A percentile compares a stretch with the other conserved stretches of the same genome.
phyloP scores from a whole-genome alignment of 2,113 vertebrate genomes.

The Falcunculus frontatus region DNA sequence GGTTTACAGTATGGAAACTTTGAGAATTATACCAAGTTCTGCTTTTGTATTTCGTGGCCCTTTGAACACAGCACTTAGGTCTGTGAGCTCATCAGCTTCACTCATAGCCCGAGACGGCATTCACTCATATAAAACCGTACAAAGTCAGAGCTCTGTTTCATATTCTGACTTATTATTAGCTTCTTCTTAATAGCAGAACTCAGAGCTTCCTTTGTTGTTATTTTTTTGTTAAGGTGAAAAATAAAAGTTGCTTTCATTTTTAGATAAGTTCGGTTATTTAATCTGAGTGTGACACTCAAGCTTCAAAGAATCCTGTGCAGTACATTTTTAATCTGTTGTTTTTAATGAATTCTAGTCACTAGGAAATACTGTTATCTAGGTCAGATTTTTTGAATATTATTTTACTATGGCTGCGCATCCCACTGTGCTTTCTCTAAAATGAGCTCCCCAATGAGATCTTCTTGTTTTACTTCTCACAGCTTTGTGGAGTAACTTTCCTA shows the following conservation, averaged over 20 bases:
- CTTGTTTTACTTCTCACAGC: neutral
- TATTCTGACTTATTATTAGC: neutral
- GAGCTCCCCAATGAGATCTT: slow-evolving; percentile 11
- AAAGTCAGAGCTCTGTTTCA: neutral
- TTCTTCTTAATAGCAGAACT: neutral
- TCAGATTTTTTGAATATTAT: slow-evolving; percentile 36
- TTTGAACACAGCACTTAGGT: neutral
- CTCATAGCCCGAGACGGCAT: neutral
- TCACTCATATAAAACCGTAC: neutral
- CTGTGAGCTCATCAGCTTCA: neutral
- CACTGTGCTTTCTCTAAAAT: slow-evolving; percentile 25
- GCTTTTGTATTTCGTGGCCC: neutral
- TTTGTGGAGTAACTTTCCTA: neutral
- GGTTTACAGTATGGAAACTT: neutral
- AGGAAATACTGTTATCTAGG: slow-evolving; percentile 49
- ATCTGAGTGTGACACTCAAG: neutral
- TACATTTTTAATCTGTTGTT: slow-evolving; percentile 23
- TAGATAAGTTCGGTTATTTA: neutral
- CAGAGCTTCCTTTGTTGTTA: neutral
- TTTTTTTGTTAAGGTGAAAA: neutral
- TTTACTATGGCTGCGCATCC: neutral
- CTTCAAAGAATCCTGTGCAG: slow-evolving; percentile 29
- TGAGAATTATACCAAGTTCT: neutral
- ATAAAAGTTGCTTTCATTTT: neutral
- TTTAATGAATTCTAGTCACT: slow-evolving; percentile 44